Conservation (phyloP, 2,797 vertebrate genomes). For the Salmo trutta region DNA sequence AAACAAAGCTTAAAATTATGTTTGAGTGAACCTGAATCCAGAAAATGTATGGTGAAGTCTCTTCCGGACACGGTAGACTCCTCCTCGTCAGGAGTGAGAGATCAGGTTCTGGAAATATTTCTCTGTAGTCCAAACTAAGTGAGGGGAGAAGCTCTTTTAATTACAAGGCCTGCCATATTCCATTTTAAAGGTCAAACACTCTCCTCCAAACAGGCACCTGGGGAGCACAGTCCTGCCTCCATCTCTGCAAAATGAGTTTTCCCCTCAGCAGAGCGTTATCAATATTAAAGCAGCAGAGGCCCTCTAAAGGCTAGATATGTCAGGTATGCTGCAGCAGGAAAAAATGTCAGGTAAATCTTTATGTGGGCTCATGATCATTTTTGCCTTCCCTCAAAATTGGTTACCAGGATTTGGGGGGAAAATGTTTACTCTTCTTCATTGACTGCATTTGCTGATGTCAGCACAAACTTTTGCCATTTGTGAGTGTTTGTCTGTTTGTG, state of each 20-base stretch:
- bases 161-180: constrained; percentile 22
- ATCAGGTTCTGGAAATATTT: constrained; percentile 2
- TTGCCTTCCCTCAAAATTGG: neutral
- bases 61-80: no score
- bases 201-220: constrained; percentile 9
- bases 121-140: constrained; percentile 10
- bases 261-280: constrained; percentile 23
- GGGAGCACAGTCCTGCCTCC: constrained; percentile 21
- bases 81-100: neutral
- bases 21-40: no score
- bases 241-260: constrained; percentile 33
- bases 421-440: neutral
- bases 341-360: constrained; percentile 33
- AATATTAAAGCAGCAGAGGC: constrained; percentile 33
- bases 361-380: constrained; percentile 5
- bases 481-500: neutral
- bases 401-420: neutral
- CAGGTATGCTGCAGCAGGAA: constrained; percentile 12
- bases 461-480: neutral
- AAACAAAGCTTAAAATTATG: no score
- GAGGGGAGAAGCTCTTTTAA: constrained; percentile 25
- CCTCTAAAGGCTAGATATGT: constrained; percentile 1
- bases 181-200: constrained; percentile 29
- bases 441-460: neutral
- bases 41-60: no score